Base-by-base conservation (phyloP, 2,113 vertebrate species). In the Lepus americanus region DNA sequence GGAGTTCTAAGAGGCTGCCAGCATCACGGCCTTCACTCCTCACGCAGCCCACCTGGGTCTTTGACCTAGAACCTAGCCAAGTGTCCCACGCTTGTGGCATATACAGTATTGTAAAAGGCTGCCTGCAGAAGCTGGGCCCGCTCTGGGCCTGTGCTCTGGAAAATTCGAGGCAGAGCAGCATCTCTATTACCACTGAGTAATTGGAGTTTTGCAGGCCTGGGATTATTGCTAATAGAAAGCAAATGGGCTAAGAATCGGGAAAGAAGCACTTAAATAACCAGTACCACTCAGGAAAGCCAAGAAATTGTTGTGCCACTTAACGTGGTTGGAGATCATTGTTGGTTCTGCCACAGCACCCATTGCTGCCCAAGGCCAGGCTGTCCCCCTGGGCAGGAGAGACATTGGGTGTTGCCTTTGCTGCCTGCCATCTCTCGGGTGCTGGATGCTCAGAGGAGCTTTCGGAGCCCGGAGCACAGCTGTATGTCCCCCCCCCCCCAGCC, bases 151-250 rank as follows among this genome's bases (percentile, higher is more conserved):
- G 17, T 0, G 44, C 63, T 53, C 83, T 27, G 0, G 12, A 87
- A 91, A 66, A 66, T 80, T 78, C 0, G 0, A 79, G 44, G 72
- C 86, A n/a, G 66, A 94, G 66, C 70, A 2, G 49, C 51, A 0
- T 97, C 95, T 95, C 97, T 93, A 89, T 97, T 95, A 87, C 93
- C 95, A 89, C 78, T 74, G 78, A 64, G 83, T 97, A 92, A 93
- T 94, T 96, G 95, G 92, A 95, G 96, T 93, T 95, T 81, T 61
- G 31, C 72, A 82, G 94, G 63, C 73, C 64, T 84, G 89, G 80
- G 86, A 96, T 96, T 93, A 91, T 78, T 85, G 92, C 94, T 94
- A 93, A 95, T 90, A 92, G 93, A 94, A 94, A 96, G 93, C 93
- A 96, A 96, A 96, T 94, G 96, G 81, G 90, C 95, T 82, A 84